Percentiles rank a stretch among this genome's conserved stretches.
These are phyloP conservation scores for Drosophila insularis DNA, from an alignment of 1,140 invertebrate species.

Conservation along the genomic window DNA sequence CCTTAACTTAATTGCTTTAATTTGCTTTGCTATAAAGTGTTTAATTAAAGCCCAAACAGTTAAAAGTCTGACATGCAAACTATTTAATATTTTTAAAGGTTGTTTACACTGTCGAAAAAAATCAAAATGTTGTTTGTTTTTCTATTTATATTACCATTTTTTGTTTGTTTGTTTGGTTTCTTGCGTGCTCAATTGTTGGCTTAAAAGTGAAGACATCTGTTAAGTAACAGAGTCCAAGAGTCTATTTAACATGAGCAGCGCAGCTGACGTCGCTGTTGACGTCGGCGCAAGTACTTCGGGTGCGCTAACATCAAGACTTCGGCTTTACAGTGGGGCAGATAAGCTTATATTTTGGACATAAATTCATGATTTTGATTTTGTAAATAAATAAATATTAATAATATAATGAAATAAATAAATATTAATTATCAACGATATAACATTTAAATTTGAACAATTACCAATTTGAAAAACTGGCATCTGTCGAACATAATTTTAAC, in stretches of 20 bases:
- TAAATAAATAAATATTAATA: too few relatives aligned
- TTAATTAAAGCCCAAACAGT: not conserved
- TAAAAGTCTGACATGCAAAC: not conserved
- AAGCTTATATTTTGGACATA: too few relatives aligned
- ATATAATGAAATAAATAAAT: too few relatives aligned
- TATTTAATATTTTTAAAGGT: conserved; percentile 1
- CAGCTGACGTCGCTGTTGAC: conserved; percentile 29
- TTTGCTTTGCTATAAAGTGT: not conserved
- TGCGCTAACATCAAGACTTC: conserved; percentile 5
- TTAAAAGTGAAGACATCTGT: conserved; percentile 17
- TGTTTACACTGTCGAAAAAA: conserved; percentile 10
- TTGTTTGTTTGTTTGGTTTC: not conserved
- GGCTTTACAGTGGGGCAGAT: not conserved
- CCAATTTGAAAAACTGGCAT: too few relatives aligned
- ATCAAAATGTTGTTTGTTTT: not conserved
- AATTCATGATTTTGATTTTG: too few relatives aligned
- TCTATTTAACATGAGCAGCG: conserved; percentile 17
- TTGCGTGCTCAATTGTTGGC: conserved; percentile 22
- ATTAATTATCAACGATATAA: too few relatives aligned
- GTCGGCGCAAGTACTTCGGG: conserved; percentile 9
- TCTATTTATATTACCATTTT: not conserved
- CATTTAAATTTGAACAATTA: too few relatives aligned
- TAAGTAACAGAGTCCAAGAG: conserved; percentile 24
- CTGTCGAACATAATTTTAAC: too few relatives aligned
- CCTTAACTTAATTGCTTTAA: not conserved